Base-by-base conservation (phyloP, 2,888 invertebrate species). In the Trichopria drosophilae region DNA sequence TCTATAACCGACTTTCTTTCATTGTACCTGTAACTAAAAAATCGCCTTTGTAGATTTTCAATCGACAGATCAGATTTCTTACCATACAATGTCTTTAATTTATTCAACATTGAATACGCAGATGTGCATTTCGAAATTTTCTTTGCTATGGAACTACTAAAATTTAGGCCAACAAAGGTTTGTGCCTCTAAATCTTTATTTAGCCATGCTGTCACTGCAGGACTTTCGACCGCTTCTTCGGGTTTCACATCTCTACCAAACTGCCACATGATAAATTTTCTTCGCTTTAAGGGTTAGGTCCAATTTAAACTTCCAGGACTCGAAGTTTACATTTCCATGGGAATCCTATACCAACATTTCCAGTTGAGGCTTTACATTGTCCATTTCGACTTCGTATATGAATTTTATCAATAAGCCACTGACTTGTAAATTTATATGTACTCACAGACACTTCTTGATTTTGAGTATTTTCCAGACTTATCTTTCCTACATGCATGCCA, bases 11-110 rank as follows among this genome's bases (percentile, higher is more conserved):
- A n/a, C n/a, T n/a, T n/a, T n/a, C n/a, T n/a, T n/a, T n/a, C n/a
- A n/a, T 64, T 55, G 36, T 62, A 67, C 6, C 50, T 47, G 28
- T 49, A 63, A 22, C 53, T 42, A 32, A 66, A 65, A 46, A 65
- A 66, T 6, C 34, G 20, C 39, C 57, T 42, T 53, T 56, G 56
- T 20, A 61, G 55, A 7, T 39, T 47, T 40, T 61, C 59, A 26
- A 60, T 15, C 12, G 48, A 45, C 12, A 47, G n/a, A 15, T 54
- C 53, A 28, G 54, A 51, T 40, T 51, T 61, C 28, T 48, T 62
- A 10, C 53, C 55, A 31, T 59, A n/a, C n/a, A n/a, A n/a, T n/a
- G n/a, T n/a, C n/a, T n/a, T n/a, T n/a, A n/a, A n/a, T n/a, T n/a
- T n/a, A 58, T 46, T 19, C 1, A 63, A 29, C 62, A 63, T 64